These are phyloP conservation scores for Sycophila texana DNA, from an alignment of 2,888 invertebrate genomes.

Conservation along the genomic window DNA sequence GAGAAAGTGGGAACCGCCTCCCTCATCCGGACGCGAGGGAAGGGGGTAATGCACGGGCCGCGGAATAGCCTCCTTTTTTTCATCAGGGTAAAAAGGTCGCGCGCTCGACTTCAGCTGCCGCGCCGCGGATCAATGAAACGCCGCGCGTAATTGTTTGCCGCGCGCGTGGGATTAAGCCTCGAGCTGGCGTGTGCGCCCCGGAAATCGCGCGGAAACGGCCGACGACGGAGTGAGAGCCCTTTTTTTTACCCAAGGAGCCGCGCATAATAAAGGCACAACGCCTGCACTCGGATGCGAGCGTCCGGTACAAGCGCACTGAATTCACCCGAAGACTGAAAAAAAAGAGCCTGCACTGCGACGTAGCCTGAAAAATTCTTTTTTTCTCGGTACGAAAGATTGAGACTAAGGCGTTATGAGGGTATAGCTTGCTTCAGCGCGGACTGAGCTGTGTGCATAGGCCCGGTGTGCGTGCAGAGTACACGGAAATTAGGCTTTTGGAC, in stretches of 20 bases:
- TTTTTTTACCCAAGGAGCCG: neutral
- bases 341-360: no score
- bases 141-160: constrained; percentile 47
- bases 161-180: constrained; percentile 43
- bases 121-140: constrained; percentile 32
- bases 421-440: no score
- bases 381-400: no score
- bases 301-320: neutral
- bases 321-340: neutral
- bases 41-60: neutral
- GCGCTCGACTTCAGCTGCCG: neutral
- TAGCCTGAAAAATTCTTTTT: no score
- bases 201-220: no score
- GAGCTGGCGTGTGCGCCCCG: neutral
- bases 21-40: no score
- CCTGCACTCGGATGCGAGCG: neutral
- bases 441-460: no score
- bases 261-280: neutral
- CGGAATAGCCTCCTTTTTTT: constrained; percentile 32
- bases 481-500: neutral
- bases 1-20: neutral
- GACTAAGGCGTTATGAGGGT: no score
- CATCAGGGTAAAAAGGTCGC: constrained; percentile 33
- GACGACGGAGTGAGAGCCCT: neutral
- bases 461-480: neutral